A percentile compares a stretch with the other conserved stretches of the same genome.
Evolutionary conservation across 92 coral and sea anemone species (phyloP).

Genomic region (Epizoanthus ramosus): DNA sequence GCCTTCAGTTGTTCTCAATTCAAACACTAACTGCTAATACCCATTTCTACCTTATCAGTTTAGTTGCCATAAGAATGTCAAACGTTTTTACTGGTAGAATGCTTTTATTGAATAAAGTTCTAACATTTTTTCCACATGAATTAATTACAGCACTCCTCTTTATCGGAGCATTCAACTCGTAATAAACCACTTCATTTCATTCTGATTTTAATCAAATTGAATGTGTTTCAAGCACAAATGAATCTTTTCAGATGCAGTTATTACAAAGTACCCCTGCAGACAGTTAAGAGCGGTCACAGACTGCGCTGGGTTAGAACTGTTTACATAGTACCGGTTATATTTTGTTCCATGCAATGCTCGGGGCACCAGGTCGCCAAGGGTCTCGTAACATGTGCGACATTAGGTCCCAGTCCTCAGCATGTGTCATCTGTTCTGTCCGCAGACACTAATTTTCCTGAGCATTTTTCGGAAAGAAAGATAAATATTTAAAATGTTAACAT

Average conservation of each 20-base stretch:
- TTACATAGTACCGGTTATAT: neutral
- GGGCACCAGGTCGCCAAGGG: too few species aligned
- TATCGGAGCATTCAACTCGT: neutral
- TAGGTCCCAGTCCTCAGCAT: too few species aligned
- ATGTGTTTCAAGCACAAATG: neutral
- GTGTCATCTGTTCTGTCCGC: too few species aligned
- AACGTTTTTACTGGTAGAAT: constrained; percentile 3
- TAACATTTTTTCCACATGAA: neutral
- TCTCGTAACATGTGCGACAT: too few species aligned
- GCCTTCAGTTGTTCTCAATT: too few species aligned
- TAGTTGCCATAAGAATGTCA: neutral
- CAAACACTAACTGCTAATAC: too few species aligned
- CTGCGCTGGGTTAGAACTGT: neutral
- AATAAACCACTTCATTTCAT: too few species aligned
- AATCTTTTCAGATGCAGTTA: neutral
- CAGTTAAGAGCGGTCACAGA: neutral
- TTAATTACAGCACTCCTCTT: neutral
- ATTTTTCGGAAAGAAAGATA: too few species aligned
- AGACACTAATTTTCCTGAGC: too few species aligned
- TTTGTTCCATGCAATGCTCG: too few species aligned
- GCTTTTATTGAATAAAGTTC: neutral
- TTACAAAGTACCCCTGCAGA: neutral
- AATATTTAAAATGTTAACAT: too few species aligned
- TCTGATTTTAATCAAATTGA: neutral
- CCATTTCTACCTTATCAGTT: too few species aligned